Conservation (phyloP, 2,797 vertebrate genomes). For the Typhlichthys eigenmanni region DNA sequence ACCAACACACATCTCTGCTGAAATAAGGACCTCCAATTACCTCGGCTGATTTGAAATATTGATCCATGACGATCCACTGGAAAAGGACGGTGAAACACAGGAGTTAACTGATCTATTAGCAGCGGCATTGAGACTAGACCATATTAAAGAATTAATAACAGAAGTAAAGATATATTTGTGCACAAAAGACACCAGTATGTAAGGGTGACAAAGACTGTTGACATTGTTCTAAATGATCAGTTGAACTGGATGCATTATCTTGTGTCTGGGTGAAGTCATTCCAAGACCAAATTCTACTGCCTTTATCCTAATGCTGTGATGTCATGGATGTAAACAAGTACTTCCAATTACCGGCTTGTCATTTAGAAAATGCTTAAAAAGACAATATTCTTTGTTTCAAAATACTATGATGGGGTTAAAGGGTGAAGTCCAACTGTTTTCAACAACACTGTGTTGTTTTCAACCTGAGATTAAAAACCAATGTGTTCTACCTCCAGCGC, state of each 20-base stretch:
- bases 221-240: slow-evolving; percentile 38
- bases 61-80: background rate
- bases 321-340: slow-evolving; percentile 72
- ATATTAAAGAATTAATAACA: slow-evolving; percentile 6
- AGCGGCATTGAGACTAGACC: slow-evolving; percentile 9
- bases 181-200: slow-evolving; percentile 20
- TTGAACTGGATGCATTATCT: slow-evolving; percentile 15
- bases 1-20: slow-evolving; percentile 26
- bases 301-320: slow-evolving; percentile 70
- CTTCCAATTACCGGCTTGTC: slow-evolving; percentile 62
- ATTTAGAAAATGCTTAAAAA: slow-evolving; percentile 68
- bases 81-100: too few relatives aligned
- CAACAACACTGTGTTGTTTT: slow-evolving; percentile 72
- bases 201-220: slow-evolving; percentile 27
- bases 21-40: slow-evolving; percentile 11
- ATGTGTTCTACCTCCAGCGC: slow-evolving; percentile 50
- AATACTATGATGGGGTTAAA: slow-evolving; percentile 72
- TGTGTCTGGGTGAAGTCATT: slow-evolving; percentile 15
- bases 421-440: slow-evolving; percentile 65
- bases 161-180: slow-evolving; percentile 1
- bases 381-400: slow-evolving; percentile 72
- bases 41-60: slow-evolving; percentile 18
- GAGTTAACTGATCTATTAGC: slow-evolving; percentile 11
- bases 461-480: slow-evolving; percentile 81
- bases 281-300: slow-evolving; percentile 46